phyloP scores from a whole-genome alignment of 2,113 vertebrate genomes.

The Platichthys stellatus region DNA sequence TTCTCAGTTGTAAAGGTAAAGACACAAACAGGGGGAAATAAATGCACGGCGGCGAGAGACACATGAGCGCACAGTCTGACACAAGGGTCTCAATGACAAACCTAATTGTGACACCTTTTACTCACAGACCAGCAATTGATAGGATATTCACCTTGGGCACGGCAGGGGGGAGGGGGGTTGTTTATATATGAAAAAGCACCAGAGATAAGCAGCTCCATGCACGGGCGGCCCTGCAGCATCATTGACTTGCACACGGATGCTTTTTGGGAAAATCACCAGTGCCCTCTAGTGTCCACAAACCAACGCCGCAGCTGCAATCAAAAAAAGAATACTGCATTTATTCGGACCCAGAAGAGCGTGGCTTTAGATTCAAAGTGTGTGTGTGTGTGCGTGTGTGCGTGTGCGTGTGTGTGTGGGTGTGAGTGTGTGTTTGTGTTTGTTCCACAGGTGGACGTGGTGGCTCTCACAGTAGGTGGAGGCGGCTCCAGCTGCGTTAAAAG shows the following conservation, averaged over 20 bases:
- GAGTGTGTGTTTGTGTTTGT: no score
- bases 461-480: no score
- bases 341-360: neutral
- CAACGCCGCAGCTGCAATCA: neutral
- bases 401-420: no score
- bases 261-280: slow-evolving; percentile 56
- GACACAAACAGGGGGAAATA: slow-evolving; percentile 33
- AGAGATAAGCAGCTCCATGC: slow-evolving; percentile 45
- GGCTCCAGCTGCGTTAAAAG: no score
- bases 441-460: no score
- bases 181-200: slow-evolving; percentile 69
- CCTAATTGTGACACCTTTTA: slow-evolving; percentile 62
- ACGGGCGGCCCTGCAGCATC: slow-evolving; percentile 50
- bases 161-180: slow-evolving; percentile 24
- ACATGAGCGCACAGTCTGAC: neutral
- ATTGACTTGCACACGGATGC: slow-evolving; percentile 36
- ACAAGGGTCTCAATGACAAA: slow-evolving; percentile 52
- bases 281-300: slow-evolving; percentile 64
- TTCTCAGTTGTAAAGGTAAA: slow-evolving; percentile 31
- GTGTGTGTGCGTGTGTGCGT: no score
- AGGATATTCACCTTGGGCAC: slow-evolving; percentile 67
- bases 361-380: no score
- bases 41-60: slow-evolving; percentile 2
- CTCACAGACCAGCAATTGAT: slow-evolving; percentile 56
- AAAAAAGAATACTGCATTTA: slow-evolving; percentile 7